Evolutionary conservation across 2,797 vertebrate genomes (phyloP), one percentile per base, ranked within the genome.

Genomic region (Brachyalestes nurse): DNA sequence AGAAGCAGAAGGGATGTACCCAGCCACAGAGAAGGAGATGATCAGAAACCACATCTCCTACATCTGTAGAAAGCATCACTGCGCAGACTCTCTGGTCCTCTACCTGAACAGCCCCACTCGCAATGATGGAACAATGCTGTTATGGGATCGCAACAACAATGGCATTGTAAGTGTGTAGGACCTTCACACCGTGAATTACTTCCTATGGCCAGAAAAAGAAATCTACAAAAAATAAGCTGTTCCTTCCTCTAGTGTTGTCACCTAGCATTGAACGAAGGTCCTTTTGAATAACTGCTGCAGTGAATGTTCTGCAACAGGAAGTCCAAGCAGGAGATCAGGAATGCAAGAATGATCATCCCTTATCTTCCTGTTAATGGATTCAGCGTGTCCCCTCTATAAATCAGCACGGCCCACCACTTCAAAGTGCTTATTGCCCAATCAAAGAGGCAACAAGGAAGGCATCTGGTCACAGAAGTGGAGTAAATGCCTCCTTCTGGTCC

Each of bases 121-220:
- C 79, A 94, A 88, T 0, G 95, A 95, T 0, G 95, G 95, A 47
- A 93, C 94, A 87, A 95, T 95, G 94, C 86, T 95, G 67, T 90
- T 96, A 34, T 95, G 95, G 94, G 95, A 95, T 72, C 89, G 91
- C 84, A 96, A 95, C 87, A 90, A 92, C 71, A 95, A 96, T 2
- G 94, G 95, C 87, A 92, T 95, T 19, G 95, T 95, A 88, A 88
- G 91, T 88, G 12, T 25, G 12, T 61, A 6, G 61, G 5, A 8
- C 61, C 12, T 64, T 25, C n/a, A 58, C 47, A 69, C 4, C 28
- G 51, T 57, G 34, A n/a, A n/a, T n/a, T n/a, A n/a, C 21, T 25
- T 23, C 40, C 10, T 16, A 71, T 14, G 14, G 10, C 12, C 21
- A 40, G 6, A 65, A 21, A 45, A n/a, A 16, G 14, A 64, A 5